Conservation (phyloP, 2,888 invertebrate species). For the Argyresthia albistria region DNA sequence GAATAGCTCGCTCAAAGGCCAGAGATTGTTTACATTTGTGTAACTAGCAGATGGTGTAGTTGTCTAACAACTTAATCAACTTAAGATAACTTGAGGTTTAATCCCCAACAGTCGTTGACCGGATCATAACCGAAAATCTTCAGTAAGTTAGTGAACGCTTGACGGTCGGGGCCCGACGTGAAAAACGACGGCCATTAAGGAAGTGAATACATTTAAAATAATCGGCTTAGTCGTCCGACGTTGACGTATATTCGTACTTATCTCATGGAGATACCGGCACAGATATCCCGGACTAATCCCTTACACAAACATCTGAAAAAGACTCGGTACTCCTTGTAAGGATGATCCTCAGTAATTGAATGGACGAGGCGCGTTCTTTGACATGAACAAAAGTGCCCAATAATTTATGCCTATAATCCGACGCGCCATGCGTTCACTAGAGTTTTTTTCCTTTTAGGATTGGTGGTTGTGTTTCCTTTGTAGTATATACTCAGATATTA, state of each 20-base stretch:
- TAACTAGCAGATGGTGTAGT: not conserved
- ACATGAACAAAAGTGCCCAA: slow-evolving; percentile 67
- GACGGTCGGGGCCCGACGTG: slow-evolving; percentile 48
- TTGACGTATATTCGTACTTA: slow-evolving; percentile 73
- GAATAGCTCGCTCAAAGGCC: not conserved
- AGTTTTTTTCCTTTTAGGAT: slow-evolving; percentile 48
- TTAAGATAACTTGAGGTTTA: slow-evolving; percentile 46
- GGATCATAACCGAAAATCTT: slow-evolving; percentile 69
- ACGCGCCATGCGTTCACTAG: slow-evolving; percentile 39
- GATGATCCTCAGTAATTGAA: slow-evolving; percentile 60
- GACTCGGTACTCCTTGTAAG: slow-evolving; percentile 65
- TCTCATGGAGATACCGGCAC: slow-evolving; percentile 70
- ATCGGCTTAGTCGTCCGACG: slow-evolving; percentile 71
- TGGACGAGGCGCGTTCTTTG: slow-evolving; percentile 52
- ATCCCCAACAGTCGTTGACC: slow-evolving; percentile 63
- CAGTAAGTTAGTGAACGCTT: slow-evolving; percentile 51
- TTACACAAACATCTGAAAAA: slow-evolving; percentile 69
- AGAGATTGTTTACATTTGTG: not conserved
- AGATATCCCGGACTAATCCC: slow-evolving; percentile 68
- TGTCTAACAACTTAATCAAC: slow-evolving; percentile 47
- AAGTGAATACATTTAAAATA: slow-evolving; percentile 74
- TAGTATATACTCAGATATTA: slow-evolving; percentile 48
- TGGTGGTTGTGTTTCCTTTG: slow-evolving; percentile 44
- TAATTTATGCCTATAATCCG: slow-evolving; percentile 72
- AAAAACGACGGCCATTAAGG: slow-evolving; percentile 72